Conservation (phyloP, 2,113 vertebrate species). For the Phasianus colchicus region DNA sequence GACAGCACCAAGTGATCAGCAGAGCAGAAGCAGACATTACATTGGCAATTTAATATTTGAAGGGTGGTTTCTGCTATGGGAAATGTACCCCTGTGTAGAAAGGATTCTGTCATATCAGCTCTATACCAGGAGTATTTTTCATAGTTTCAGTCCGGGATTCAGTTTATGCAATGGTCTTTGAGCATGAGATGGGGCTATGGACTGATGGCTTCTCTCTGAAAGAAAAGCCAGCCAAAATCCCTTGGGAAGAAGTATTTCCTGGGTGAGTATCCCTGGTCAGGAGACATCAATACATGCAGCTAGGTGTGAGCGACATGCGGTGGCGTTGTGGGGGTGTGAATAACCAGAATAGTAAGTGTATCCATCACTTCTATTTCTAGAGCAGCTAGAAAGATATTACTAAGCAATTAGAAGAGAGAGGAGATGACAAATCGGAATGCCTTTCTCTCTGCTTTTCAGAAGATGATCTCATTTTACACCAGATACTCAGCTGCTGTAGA, state of each 20-base stretch:
- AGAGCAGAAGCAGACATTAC: neutral
- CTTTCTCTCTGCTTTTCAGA: slow-evolving; percentile 35
- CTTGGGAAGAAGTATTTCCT: neutral
- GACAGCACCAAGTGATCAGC: rapidly evolving
- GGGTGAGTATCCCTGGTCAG: neutral
- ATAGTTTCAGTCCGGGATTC: rapidly evolving
- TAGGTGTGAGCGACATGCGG: neutral
- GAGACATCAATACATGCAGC: neutral
- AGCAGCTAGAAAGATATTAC: neutral
- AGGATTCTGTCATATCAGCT: neutral
- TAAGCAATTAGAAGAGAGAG: slow-evolving; percentile 1
- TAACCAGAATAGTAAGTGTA: neutral
- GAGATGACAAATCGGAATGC: slow-evolving; percentile 48
- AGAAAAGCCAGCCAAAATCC: neutral
- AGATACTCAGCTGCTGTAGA: slow-evolving; percentile 35
- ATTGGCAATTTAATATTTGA: neutral
- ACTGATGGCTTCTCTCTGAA: neutral
- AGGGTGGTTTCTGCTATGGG: neutral
- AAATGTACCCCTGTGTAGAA: rapidly evolving
- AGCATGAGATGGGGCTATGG: neutral
- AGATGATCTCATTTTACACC: slow-evolving; percentile 57
- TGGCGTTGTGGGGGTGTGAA: neutral
- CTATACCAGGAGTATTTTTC: neutral
- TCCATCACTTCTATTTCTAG: neutral
- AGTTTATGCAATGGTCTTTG: neutral